A percentile compares a stretch with the other conserved stretches of the same genome.
Conservation (phyloP, 2,113 vertebrate species). For the Phalacrocorax brasilianus region DNA sequence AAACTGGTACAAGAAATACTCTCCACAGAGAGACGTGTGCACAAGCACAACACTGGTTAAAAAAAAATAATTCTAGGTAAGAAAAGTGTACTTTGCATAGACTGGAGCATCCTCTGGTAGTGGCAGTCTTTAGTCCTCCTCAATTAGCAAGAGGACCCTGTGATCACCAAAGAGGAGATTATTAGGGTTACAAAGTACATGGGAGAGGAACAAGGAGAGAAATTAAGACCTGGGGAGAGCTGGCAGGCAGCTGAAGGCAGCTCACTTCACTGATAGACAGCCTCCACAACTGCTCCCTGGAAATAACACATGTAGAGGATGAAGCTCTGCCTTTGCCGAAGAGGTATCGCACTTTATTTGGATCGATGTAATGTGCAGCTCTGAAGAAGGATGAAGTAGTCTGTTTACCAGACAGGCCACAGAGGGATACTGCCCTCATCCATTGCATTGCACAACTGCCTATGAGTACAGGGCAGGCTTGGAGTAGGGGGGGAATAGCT, state of each 20-base stretch:
- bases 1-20: neutral
- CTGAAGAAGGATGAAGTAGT: neutral
- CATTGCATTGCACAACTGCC: neutral
- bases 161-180: neutral
- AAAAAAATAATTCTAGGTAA: neutral
- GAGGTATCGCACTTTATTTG: neutral
- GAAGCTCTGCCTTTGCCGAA: neutral
- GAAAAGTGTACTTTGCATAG: neutral
- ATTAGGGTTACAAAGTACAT: neutral
- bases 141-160: neutral
- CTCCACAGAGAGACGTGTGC: neutral
- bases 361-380: neutral
- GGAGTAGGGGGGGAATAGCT: neutral
- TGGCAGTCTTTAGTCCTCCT: neutral
- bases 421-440: neutral
- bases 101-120: neutral
- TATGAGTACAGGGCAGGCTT: neutral
- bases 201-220: neutral
- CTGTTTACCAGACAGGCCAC: neutral
- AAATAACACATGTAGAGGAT: neutral
- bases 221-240: neutral
- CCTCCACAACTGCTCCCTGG: neutral
- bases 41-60: neutral
- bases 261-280: neutral
- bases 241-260: neutral